Percentiles rank a stretch among this genome's conserved stretches.
Conservation (phyloP, 2,797 vertebrate species). For the Odontamblyopus lacepedii region DNA sequence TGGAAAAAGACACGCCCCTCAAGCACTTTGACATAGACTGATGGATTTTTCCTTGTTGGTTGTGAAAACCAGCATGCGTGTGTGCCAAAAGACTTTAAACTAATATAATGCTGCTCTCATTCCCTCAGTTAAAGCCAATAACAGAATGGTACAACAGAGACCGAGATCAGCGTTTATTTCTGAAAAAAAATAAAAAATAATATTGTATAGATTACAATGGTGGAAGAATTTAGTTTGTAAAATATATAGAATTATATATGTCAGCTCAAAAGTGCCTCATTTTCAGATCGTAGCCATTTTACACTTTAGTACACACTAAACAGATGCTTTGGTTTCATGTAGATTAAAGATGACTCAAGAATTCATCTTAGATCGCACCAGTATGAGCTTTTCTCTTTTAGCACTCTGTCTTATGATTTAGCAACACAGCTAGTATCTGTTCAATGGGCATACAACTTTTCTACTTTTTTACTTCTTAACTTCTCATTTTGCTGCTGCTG, state of each 20-base stretch:
- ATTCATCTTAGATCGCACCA: conserved; percentile 27
- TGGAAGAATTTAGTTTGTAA: conserved; percentile 46
- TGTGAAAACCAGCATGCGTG: conserved; percentile 60
- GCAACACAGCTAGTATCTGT: conserved; percentile 47
- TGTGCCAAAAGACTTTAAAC: conserved; percentile 71
- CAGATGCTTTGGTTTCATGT: conserved; percentile 46
- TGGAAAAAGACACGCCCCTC: conserved; percentile 39
- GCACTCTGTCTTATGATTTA: conserved; percentile 59
- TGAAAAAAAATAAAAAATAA: conserved; percentile 19
- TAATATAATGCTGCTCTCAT: conserved; percentile 66
- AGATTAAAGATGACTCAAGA: conserved; percentile 32
- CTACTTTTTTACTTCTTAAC: conserved; percentile 1
- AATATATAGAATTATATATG: conserved; percentile 53
- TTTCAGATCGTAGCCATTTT: conserved; percentile 71
- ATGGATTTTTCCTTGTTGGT: conserved; percentile 63
- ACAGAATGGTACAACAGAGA: conserved; percentile 51
- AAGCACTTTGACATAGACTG: conserved; percentile 70
- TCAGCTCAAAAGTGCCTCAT: conserved; percentile 77
- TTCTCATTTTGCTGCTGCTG: conserved; percentile 3
- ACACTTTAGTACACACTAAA: conserved; percentile 37
- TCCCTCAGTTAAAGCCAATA: conserved; percentile 67
- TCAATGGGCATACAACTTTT: not conserved
- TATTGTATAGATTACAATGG: conserved; percentile 35
- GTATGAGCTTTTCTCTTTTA: conserved; percentile 37
- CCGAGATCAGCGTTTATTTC: conserved; percentile 30